These are phyloP conservation scores for Hyla sarda DNA, from an alignment of 2,113 vertebrate genomes.

Conservation along the genomic window DNA sequence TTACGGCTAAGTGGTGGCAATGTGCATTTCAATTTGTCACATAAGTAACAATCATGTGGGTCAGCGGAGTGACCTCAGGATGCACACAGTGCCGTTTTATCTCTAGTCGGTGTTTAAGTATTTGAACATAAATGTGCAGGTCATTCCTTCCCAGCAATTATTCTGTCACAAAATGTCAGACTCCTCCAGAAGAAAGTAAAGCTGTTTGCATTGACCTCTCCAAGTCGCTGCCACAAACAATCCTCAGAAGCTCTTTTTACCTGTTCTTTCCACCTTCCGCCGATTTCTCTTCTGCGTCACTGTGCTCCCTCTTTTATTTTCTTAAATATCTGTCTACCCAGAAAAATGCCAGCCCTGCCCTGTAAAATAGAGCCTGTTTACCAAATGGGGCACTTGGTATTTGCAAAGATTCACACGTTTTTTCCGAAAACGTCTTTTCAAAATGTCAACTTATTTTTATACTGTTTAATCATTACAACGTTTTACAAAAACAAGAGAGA, in stretches of 20 bases:
- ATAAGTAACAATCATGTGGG: neutral
- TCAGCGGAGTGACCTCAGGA: neutral
- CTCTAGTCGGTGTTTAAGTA: neutral
- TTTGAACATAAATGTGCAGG: neutral
- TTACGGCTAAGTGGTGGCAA: neutral
- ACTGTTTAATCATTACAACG: constrained; percentile 23
- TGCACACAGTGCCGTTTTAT: neutral
- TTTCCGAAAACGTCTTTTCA: constrained; percentile 12
- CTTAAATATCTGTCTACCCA: neutral
- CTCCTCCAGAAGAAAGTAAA: neutral
- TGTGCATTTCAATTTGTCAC: neutral
- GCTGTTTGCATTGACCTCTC: constrained; percentile 1
- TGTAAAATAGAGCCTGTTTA: neutral
- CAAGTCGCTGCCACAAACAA: neutral
- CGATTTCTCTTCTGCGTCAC: neutral
- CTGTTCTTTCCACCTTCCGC: neutral
- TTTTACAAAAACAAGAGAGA: neutral
- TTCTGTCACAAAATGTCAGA: neutral
- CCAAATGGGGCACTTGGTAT: neutral
- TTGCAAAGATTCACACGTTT: neutral
- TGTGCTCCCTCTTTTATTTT: neutral
- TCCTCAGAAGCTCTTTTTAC: neutral
- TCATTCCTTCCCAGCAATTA: constrained; percentile 32
- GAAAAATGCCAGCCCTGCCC: constrained; percentile 15
- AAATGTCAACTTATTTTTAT: constrained; percentile 43